Evolutionary conservation across 1,140 invertebrate genomes (phyloP), one percentile per base, ranked within the genome.

Genomic region (Drosophila littoralis): DNA sequence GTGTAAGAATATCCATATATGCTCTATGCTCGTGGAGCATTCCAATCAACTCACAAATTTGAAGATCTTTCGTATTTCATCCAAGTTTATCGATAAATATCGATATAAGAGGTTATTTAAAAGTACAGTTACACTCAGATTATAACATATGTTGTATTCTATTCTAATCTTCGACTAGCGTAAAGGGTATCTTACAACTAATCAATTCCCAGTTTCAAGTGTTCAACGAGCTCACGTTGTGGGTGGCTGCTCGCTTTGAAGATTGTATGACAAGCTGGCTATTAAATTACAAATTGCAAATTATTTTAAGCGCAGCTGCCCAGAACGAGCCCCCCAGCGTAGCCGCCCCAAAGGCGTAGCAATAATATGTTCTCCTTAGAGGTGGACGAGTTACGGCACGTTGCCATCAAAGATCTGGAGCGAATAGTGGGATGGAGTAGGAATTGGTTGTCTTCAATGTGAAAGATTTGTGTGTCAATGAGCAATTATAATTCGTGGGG

Each of bases 231-330:
- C n/a, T 40, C 17, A 36, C 45, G 42, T 46, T 58, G 77, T 70
- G 77, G 78, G 78, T 80, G 65, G 58, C 40, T 63, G 51, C 51
- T 36, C 22, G 58, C 13, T 35, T 45, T 35, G 22, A 22, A 46
- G 77, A 80, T 80, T 77, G 48, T 59, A 79, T 82, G 58, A 68
- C 71, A 76, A 72, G 22, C 57, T 52, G 10, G 72, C 63, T 70
- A 84, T 83, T 72, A 45, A 51, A 69, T 83, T 80, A 66, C 81
- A 66, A 67, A 50, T 32, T 43, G 28, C 51, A 10, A 79, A 38
- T 43, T 50, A 64, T 68, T 61, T 64, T 17, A 54, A 69, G 43
- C 57, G 33, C 57, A 59, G 40, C 51, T 13, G 45, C 38, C 38
- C 57, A 63, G 2, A n/a, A 54, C 77, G 63, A 50, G 69, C 77